Evolutionary conservation across 2,797 vertebrate species (phyloP).

Genomic region (Dendrocincla fuliginosa): DNA sequence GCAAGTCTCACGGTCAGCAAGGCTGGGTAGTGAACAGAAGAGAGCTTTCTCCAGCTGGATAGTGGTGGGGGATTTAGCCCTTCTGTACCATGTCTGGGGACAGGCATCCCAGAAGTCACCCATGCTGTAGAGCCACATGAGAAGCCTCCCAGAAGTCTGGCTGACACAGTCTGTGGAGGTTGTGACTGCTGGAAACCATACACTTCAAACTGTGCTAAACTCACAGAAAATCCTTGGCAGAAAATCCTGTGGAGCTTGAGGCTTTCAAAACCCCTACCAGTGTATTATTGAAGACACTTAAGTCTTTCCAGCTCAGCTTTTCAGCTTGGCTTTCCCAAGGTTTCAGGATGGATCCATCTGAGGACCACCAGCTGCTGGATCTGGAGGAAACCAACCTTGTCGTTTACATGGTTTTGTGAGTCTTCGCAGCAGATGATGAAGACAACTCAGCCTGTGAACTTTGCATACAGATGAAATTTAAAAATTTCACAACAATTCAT

Average conservation of each 20-base stretch:
- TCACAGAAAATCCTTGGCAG: neutral
- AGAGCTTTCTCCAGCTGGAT: neutral
- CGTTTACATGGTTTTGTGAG: neutral
- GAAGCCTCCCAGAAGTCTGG: neutral
- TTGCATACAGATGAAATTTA: neutral
- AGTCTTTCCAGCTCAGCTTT: neutral
- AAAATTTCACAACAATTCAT: neutral
- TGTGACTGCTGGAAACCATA: slow-evolving; percentile 9
- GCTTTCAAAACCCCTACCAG: neutral
- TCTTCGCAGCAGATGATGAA: neutral
- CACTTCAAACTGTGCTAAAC: neutral
- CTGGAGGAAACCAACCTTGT: neutral
- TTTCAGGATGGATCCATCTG: neutral
- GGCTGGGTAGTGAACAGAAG: neutral
- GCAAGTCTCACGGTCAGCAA: neutral
- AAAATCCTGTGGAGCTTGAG: neutral
- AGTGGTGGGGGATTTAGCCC: neutral
- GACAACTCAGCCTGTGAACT: neutral
- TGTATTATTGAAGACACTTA: neutral
- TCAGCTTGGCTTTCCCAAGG: neutral
- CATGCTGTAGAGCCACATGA: neutral
- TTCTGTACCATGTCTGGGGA: neutral
- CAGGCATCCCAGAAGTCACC: neutral
- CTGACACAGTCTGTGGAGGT: neutral
- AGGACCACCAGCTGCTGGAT: neutral